Base-by-base conservation (phyloP, 2,888 invertebrate genomes). In the Ryuthela nishihirai region DNA sequence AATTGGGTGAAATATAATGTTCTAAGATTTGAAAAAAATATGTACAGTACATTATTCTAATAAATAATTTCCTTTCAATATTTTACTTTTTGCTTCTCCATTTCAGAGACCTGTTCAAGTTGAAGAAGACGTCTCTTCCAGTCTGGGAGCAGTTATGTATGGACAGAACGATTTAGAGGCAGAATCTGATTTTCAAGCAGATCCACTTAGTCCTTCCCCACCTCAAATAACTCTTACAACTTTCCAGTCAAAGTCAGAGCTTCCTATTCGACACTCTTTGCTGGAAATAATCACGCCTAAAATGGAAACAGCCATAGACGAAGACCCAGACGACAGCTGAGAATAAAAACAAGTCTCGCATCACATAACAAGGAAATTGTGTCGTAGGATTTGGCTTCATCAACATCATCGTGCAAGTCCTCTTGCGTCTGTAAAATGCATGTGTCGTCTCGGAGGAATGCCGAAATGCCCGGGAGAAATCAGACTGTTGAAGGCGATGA, bases 231-330 rank as follows among this genome's bases (percentile, higher is more conserved):
- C 53, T 15, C 48, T 59, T 17, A 53, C 59, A 15, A 59, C 59
- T 15, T 59, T 59, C 35, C 59, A 59, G 48, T 58, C 58, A 7
- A 58, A 58, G 32, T 59, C 59, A 12, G 59, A 59, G 36, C 47
- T 59, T 29, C 59, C 59, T 18, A 59, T 59, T n/a, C 59, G 59
- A n/a, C 59, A 48, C 17, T 50, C 59, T 20, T 12, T 29, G 12
- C 12, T 29, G 29, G 29, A 29, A 29, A 53, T 59, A 25, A 59
- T 59, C 25, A 53, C 53, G 18, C 59, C 59, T 15, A 59, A 59
- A 38, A 52, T 59, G 18, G 59, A 59, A 34, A 59, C 59, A 41
- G 48, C 53, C 39, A 59, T 59, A 25, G 53, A 59, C 38, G 59
- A 53, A 12, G 45, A 59, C 23, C 47, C 39, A 24, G 59, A 59